A percentile compares a stretch with the other conserved stretches of the same genome.
Conservation (phyloP, 2,888 invertebrate genomes). For the Catocala nupta region DNA sequence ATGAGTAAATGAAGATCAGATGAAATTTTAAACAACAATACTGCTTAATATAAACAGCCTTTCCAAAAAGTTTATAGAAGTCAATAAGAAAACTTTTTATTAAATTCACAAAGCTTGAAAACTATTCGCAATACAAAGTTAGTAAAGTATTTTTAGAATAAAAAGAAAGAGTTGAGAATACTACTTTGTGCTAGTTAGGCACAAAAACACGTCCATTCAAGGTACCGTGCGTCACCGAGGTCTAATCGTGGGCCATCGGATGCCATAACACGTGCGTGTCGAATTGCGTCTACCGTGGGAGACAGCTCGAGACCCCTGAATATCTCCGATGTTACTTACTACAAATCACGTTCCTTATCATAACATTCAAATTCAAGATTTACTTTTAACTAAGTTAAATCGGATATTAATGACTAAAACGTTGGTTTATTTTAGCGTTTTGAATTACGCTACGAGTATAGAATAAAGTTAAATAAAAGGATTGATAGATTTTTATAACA, state of each 20-base stretch:
- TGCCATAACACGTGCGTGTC: constrained; percentile 84
- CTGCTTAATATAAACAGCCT: neutral
- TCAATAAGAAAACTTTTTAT: constrained; percentile 1
- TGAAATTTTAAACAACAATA: neutral
- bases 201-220: constrained; percentile 83
- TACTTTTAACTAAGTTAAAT: no score
- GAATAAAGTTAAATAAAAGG: no score
- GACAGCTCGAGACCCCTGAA: constrained; percentile 62
- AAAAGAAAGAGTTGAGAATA: constrained; percentile 21
- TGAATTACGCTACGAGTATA: no score
- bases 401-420: no score
- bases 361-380: neutral
- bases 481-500: no score
- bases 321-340: constrained; percentile 46
- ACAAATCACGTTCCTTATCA: constrained; percentile 20
- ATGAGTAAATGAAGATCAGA: neutral
- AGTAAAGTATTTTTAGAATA: constrained; percentile 6
- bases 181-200: constrained; percentile 69
- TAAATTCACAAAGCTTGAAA: constrained; percentile 1
- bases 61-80: neutral
- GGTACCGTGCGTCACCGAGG: constrained; percentile 72
- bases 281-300: constrained; percentile 85
- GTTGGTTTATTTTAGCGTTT: no score
- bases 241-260: constrained; percentile 80
- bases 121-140: constrained; percentile 6